Evolutionary conservation across 2,797 vertebrate species (phyloP), one percentile per base, ranked within the genome.

Genomic region (Rhodeus uyekii): DNA sequence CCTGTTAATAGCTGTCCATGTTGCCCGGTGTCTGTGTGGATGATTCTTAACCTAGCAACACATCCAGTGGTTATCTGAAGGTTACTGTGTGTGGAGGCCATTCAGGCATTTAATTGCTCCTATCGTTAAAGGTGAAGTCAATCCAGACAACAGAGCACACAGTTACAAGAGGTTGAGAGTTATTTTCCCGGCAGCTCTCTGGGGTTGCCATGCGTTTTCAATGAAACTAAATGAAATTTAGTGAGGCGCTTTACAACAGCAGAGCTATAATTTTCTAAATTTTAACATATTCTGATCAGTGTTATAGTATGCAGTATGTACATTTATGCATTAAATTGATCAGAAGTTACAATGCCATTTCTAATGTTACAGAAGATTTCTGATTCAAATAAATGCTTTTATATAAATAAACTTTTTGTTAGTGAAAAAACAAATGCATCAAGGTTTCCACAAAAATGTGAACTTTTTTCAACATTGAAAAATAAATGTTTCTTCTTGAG

Each of bases 31-130:
- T 82, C 48, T 44, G 22, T 61, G 53, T 75, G 80, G 60, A 83
- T 77, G 48, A 68, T 64, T 63, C 27, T 19, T 67, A 86, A 63
- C 85, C 88, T 85, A 85, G 86, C 87, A 84, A 85, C 87, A 32
- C 29, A 71, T 60, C 38, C 63, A 36, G 24, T 38, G 81, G 55
- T 72, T 68, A 64, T 71, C 82, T 42, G 78, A 65, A 61, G 29
- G 29, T 63, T 82, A 34, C 68, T 61, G 38, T 76, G 77, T 63
- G 34, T 76, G 77, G 24, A 82, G 64, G 27, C 39, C 39, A 46
- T 34, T 22, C 3, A 48, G 64, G 72, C 19, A 63, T 72, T 80
- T 68, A 60, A 75, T 82, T 78, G 64, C 42, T 36, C 13, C 63
- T 39, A 13, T 78, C 71, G 16, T 42, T 29, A 48, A 46, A 74